Conservation (phyloP, 2,888 invertebrate species). For the Caenorhabditis afra region DNA sequence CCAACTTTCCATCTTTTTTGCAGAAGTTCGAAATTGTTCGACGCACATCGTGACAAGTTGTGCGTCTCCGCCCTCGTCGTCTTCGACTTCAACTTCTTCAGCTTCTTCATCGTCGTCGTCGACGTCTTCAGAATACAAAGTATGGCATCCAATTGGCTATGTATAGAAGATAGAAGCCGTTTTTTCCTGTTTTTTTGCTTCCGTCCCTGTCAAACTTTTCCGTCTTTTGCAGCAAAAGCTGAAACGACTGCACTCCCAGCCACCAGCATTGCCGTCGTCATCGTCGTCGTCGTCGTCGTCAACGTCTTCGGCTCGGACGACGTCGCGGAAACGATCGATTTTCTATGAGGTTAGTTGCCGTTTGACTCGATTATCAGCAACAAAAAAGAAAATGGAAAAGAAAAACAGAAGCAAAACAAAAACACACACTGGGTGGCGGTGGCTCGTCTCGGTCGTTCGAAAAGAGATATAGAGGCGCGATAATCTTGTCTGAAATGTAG, state of each 20-base stretch:
- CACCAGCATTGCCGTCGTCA: neutral
- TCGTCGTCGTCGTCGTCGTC: neutral
- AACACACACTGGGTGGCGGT: no score
- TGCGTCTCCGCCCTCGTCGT: slow-evolving; percentile 24
- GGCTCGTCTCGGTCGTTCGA: no score
- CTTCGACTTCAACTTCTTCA: slow-evolving; percentile 12
- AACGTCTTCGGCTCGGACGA: slow-evolving; percentile 6
- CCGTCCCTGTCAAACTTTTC: neutral
- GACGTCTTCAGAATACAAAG: slow-evolving; percentile 49
- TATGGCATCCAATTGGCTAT: slow-evolving; percentile 36
- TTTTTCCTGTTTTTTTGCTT: neutral
- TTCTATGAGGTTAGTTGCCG: slow-evolving; percentile 59
- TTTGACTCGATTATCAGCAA: neutral
- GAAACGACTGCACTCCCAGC: slow-evolving; percentile 35
- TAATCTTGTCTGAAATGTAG: no score
- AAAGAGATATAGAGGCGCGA: no score
- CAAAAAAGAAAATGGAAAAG: neutral
- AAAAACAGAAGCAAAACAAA: no score
- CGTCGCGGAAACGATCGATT: slow-evolving; percentile 51
- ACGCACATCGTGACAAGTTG: slow-evolving; percentile 43
- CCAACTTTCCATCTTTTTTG: slow-evolving; percentile 15
- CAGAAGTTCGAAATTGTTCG: slow-evolving; percentile 51
- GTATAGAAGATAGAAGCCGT: slow-evolving; percentile 11
- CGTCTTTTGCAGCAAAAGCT: slow-evolving; percentile 47
- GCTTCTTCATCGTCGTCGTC: slow-evolving; percentile 21